Evolutionary conservation across 2,113 vertebrate species (phyloP).

Genomic region (Neomonachus schauinslandi): DNA sequence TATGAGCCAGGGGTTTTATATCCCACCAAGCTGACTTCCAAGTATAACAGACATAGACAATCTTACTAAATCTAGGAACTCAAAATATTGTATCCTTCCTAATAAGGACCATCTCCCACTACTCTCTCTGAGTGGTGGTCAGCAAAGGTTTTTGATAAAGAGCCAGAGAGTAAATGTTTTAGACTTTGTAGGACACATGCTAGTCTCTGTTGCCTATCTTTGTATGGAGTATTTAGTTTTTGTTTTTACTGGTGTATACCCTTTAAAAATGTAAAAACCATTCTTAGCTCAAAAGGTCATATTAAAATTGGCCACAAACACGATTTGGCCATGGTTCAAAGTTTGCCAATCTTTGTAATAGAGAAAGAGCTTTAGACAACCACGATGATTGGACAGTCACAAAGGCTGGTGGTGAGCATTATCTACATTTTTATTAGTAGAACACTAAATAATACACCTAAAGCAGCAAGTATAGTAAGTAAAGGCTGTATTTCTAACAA

Average conservation of each 20-base stretch:
- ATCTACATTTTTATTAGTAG: not conserved
- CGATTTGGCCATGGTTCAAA: not conserved
- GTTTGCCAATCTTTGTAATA: not conserved
- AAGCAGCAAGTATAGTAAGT: not conserved
- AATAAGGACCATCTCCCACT: not conserved
- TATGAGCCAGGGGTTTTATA: not conserved
- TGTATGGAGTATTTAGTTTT: not conserved
- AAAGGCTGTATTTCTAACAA: not conserved
- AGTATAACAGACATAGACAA: not conserved
- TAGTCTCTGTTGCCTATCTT: not conserved
- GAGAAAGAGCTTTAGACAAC: not conserved
- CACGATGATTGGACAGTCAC: not conserved
- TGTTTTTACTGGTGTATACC: not conserved
- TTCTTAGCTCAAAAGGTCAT: not conserved
- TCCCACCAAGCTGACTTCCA: not conserved
- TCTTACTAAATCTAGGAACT: not conserved
- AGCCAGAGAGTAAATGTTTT: not conserved
- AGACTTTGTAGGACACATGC: not conserved
- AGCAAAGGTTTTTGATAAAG: not conserved
- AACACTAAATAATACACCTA: not conserved
- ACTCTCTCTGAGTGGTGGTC: not conserved
- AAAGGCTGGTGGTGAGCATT: not conserved
- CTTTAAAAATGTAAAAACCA: constrained; percentile 3
- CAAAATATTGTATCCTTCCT: not conserved
- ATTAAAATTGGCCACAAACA: not conserved